Conservation (phyloP, 2,797 vertebrate genomes). For the Spinus olivaceus region DNA sequence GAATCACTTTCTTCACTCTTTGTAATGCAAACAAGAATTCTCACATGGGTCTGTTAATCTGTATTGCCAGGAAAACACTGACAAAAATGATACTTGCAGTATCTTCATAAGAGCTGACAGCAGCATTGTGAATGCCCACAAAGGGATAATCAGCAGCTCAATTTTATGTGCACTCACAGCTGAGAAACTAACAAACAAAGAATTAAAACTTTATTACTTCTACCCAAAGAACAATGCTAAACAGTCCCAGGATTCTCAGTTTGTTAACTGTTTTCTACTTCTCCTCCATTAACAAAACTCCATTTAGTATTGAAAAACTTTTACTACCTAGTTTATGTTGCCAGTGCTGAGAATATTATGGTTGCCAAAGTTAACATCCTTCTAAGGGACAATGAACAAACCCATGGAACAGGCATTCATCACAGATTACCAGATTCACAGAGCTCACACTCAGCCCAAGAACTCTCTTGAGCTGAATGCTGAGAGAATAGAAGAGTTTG, state of each 20-base stretch:
- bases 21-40: not conserved
- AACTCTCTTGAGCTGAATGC: not conserved
- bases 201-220: not conserved
- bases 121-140: not conserved
- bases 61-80: not conserved
- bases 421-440: not conserved
- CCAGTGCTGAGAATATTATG: not conserved
- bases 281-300: not conserved
- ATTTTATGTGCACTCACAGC: not conserved
- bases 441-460: not conserved
- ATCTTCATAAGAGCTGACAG: not conserved
- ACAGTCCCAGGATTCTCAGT: not conserved
- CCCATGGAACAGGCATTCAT: not conserved
- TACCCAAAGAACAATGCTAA: not conserved
- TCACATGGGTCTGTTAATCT: not conserved
- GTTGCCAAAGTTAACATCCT: not conserved
- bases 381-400: not conserved
- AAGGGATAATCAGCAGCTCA: not conserved
- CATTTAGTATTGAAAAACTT: not conserved
- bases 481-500: not conserved
- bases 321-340: not conserved
- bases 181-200: not conserved
- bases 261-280: not conserved
- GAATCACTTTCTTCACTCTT: not conserved
- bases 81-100: not conserved